phyloP scores from a whole-genome alignment of 2,113 vertebrate genomes.

The Guaruba guarouba region DNA sequence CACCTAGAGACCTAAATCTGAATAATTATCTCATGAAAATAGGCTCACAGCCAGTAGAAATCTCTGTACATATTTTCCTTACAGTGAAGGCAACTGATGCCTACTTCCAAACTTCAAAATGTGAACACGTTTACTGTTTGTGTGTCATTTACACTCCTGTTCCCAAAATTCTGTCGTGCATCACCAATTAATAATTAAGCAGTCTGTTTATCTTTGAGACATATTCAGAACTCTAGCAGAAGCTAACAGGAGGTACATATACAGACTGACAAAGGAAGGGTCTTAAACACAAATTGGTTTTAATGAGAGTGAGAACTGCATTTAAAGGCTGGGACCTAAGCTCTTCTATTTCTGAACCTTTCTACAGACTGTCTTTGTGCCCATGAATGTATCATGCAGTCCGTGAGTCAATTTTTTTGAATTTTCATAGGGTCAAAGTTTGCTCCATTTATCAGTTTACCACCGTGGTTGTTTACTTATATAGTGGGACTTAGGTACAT shows the following conservation, averaged over 20 bases:
- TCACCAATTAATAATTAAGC: constrained; percentile 44
- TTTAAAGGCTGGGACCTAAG: neutral
- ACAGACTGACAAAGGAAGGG: neutral
- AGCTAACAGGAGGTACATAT: neutral
- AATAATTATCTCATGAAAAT: neutral
- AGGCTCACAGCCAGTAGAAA: neutral
- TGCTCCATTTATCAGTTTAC: neutral
- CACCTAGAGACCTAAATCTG: neutral
- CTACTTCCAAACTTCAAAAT: neutral
- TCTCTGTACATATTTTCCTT: neutral
- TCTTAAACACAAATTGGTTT: neutral
- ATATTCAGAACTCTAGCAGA: neutral
- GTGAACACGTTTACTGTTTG: neutral
- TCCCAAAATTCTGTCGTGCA: constrained; percentile 36
- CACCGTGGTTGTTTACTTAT: neutral
- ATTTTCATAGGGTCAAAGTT: neutral
- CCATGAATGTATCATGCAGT: neutral
- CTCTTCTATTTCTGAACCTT: neutral
- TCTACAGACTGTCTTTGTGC: neutral
- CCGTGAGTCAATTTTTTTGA: neutral
- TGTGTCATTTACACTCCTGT: neutral
- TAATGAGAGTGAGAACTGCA: neutral
- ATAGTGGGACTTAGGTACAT: neutral
- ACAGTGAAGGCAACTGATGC: neutral
- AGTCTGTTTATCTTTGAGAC: constrained; percentile 40